Conservation (phyloP, 2,888 invertebrate species). For the Hirudinaria manillensis region DNA sequence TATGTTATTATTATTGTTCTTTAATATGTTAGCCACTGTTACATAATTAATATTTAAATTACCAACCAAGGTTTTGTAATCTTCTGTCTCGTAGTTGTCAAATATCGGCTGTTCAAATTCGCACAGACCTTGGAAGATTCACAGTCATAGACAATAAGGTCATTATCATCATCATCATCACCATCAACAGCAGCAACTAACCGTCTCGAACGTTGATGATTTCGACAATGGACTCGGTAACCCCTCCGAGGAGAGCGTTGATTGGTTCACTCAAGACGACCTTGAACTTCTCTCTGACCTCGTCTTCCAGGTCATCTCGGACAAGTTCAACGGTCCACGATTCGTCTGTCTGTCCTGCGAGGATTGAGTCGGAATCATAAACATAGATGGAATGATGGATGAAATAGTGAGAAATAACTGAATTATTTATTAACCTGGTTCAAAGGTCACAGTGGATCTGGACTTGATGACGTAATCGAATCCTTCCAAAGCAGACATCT, state of each 20-base stretch:
- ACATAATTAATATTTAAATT: too few species aligned
- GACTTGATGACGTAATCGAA: constrained; percentile 46
- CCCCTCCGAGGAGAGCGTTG: constrained; percentile 48
- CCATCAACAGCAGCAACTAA: constrained; percentile 35
- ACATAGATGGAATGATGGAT: neutral
- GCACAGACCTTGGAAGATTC: neutral
- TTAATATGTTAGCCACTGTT: too few species aligned
- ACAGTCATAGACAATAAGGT: neutral
- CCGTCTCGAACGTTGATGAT: constrained; percentile 49
- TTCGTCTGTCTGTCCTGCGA: constrained; percentile 44
- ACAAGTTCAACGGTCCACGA: constrained; percentile 46
- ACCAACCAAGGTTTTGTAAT: neutral
- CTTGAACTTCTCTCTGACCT: constrained; percentile 48
- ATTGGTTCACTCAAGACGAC: constrained; percentile 47
- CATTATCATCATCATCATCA: constrained; percentile 16
- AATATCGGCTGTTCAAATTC: constrained; percentile 1
- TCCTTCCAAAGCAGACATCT: constrained; percentile 47
- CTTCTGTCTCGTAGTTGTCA: constrained; percentile 10
- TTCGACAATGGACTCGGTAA: constrained; percentile 45
- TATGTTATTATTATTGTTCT: too few species aligned
- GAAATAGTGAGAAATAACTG: neutral
- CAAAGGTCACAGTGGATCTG: constrained; percentile 48
- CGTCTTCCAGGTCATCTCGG: constrained; percentile 44
- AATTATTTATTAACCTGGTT: constrained; percentile 44
- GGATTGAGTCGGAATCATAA: neutral